Base-by-base conservation (phyloP, 2,888 invertebrate species). In the Junonia oenone region DNA sequence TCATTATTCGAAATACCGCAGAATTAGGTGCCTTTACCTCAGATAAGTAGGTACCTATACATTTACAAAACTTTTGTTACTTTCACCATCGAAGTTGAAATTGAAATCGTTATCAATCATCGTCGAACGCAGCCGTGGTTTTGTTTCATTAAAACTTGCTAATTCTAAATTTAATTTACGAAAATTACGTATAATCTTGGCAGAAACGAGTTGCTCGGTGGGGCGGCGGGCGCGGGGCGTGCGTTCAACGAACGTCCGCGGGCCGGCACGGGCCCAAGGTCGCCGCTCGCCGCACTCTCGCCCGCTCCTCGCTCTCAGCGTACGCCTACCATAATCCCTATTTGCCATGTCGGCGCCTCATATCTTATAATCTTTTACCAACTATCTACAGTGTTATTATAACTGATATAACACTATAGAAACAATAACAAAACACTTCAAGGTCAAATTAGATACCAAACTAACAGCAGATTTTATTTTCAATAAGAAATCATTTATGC, bases 241-340 rank as follows among this genome's bases (percentile, higher is more conserved):
- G 72, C 73, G 74, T 87, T 88, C 89, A 89, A 89, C 86, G 89
- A 90, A 89, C 89, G 89, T 88, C 89, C 89, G 89, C 88, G 88
- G 75, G 72, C 81, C 78, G 78, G 76, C 83, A 74, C 81, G 76
- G 76, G 75, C 85, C 81, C 89, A 89, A 89, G 89, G 89, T 88
- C 89, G 88, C 78, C 75, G 86, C 88, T 89, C 89, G 85, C 78
- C 75, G 81, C 83, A 78, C 56, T 67, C 31, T 2, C 31, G n/a
- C 2, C n/a, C 31, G 11, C n/a, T 64, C 65, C 68, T 63, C 63
- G 65, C 61, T 40, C 75, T 79, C 74, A 76, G 76, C 77, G 74
- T 38, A 35, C 14, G 14, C 35, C 35, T 35, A 35, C 14, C 13
- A 13, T 31, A n/a, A 31, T 9, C 3, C 6, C 5, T 5, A 14